These are phyloP conservation scores for Zapornia atra DNA, from an alignment of 2,113 vertebrate genomes.

Conservation along the genomic window DNA sequence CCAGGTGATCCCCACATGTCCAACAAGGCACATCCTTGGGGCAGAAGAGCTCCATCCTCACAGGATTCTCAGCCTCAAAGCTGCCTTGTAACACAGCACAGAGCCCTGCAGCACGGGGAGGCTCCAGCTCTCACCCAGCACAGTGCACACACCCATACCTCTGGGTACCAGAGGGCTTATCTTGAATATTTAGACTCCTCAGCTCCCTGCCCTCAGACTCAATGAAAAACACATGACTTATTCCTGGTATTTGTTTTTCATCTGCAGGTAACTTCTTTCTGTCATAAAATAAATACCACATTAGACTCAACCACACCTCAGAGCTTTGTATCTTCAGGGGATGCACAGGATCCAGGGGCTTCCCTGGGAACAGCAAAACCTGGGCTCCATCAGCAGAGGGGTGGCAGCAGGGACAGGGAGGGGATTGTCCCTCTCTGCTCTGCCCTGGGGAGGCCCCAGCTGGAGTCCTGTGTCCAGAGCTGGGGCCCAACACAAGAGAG, in stretches of 20 bases:
- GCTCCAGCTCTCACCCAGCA: neutral
- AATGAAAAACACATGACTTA: neutral
- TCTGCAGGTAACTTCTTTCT: neutral
- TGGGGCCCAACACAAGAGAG: too few species aligned
- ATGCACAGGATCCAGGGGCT: too few species aligned
- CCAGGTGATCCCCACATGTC: fast-evolving
- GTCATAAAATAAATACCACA: conserved; percentile 24
- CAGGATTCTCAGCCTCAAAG: neutral
- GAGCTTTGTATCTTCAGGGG: too few species aligned
- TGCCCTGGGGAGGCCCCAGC: too few species aligned
- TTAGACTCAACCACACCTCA: neutral
- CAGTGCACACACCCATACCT: fast-evolving
- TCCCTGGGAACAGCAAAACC: too few species aligned
- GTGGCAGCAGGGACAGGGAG: too few species aligned
- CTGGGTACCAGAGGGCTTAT: neutral
- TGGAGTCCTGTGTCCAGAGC: too few species aligned
- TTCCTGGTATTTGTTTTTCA: conserved; percentile 30
- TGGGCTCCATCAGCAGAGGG: too few species aligned
- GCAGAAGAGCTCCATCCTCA: neutral
- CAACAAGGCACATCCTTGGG: fast-evolving
- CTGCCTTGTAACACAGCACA: fast-evolving
- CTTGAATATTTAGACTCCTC: neutral
- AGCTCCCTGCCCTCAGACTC: neutral
- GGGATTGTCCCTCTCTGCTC: too few species aligned
- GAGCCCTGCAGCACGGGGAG: fast-evolving